A percentile compares a stretch with the other conserved stretches of the same genome.
phyloP scores from a whole-genome alignment of 2,888 invertebrate genomes.

The Aproaerema taeniolella region DNA sequence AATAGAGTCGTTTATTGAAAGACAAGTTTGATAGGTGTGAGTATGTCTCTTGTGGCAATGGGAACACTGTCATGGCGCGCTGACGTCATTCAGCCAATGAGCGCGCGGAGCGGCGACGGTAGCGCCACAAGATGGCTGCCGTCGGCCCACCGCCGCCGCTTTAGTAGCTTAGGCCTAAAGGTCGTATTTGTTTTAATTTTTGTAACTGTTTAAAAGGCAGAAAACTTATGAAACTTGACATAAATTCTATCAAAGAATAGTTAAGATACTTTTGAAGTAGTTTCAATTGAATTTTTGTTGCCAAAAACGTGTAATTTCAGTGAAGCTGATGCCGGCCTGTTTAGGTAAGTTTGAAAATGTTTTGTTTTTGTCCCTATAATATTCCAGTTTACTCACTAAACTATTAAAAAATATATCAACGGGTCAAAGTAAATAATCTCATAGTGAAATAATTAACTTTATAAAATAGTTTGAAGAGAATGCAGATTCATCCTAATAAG shows the following conservation, averaged over 20 bases:
- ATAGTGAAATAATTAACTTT: no score
- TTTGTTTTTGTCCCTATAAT: constrained; percentile 20
- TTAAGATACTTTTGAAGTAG: no score
- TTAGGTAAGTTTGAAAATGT: constrained; percentile 9
- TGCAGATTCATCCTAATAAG: no score
- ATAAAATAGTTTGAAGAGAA: no score
- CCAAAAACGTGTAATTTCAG: constrained; percentile 2
- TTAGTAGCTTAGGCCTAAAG: constrained; percentile 69
- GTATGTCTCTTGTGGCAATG: constrained; percentile 62
- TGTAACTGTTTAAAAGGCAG: no score
- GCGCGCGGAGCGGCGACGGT: constrained; percentile 56
- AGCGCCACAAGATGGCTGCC: constrained; percentile 76
- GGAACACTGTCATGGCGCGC: constrained; percentile 69
- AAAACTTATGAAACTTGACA: no score
- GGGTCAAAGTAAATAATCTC: no score
- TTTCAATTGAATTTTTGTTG: no score
- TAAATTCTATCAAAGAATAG: neutral
- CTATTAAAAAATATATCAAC: no score
- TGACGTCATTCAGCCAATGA: constrained; percentile 75
- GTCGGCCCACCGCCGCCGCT: constrained; percentile 63
- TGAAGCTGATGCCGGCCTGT: neutral
- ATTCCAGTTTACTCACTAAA: constrained; percentile 1
- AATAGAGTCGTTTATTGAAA: constrained; percentile 36
- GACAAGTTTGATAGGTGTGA: constrained; percentile 28
- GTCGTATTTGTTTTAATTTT: constrained; percentile 40